Conservation (phyloP, 2,797 vertebrate species). For the Pseudocheirus occidentalis region DNA sequence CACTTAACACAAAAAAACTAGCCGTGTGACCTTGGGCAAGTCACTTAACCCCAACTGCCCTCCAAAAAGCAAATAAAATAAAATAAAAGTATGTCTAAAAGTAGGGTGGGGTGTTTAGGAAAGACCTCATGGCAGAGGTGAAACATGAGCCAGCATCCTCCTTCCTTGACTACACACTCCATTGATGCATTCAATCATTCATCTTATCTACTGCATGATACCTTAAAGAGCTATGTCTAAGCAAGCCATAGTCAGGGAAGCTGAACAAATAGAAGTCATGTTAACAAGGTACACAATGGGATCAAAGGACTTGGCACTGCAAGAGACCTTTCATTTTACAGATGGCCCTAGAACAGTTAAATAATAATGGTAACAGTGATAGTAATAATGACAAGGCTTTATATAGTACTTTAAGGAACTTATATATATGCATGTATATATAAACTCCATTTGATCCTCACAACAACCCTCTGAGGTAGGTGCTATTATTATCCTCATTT, state of each 20-base stretch:
- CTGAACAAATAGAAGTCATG: conserved; percentile 22
- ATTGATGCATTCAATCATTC: background rate
- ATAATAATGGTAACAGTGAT: background rate
- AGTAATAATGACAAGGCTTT: background rate
- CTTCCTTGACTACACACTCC: background rate
- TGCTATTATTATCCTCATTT: background rate
- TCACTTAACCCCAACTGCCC: too few species aligned
- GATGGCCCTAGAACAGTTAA: background rate
- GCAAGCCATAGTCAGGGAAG: conserved; percentile 42
- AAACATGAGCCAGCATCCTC: conserved; percentile 32
- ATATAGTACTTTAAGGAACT: background rate
- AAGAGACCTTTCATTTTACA: background rate
- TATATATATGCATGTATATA: too few species aligned
- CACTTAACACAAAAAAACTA: too few species aligned
- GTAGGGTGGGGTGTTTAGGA: background rate
- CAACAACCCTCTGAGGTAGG: background rate
- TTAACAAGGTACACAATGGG: background rate
- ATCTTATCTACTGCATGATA: background rate
- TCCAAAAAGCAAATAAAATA: too few species aligned
- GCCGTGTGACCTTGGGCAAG: too few species aligned
- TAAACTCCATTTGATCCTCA: background rate
- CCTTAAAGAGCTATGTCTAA: background rate
- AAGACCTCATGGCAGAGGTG: background rate
- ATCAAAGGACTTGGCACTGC: background rate
- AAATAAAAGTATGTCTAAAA: background rate